Evolutionary conservation across 2,113 vertebrate species (phyloP), one percentile per base, ranked within the genome.

Genomic region (Bostrychus sinensis): DNA sequence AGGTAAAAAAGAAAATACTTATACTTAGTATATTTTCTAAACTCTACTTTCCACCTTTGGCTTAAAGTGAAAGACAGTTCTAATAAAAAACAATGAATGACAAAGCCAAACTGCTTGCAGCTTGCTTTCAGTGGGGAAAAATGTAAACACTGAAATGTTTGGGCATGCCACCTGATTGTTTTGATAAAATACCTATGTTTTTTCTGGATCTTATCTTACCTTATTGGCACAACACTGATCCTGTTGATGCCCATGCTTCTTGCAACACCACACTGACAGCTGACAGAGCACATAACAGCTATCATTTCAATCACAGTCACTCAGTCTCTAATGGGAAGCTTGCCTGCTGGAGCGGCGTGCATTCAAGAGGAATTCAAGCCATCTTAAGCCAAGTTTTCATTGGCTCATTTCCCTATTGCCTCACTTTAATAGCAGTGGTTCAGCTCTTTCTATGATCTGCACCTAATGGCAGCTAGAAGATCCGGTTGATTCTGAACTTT

Each of bases 361-460:
- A 80, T 67, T 57, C 81, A 82, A 66, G 83, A 72, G 67, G 77
- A 86, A 81, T 87, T 70, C 53, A 66, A 82, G 38, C 58, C 23
- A 28, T 72, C 64, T 63, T 77, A 78, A 82, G 86, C 80, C 84
- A 88, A 75, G 76, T 58, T 76, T 83, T 69, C 60, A 28, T 57
- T 87, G 83, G 86, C 78, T 48, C 62, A 62, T 68, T 73, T 77
- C 77, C 82, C 75, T 48, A 57, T 56, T 71, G 76, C 77, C 23
- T 66, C 62, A 68, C 59, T 78, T 79, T 77, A 78, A 80, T 71
- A 77, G 68, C 62, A 64, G 57, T 37, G 77, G 70, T 72, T 77
- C 70, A 78, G 72, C 62, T 55, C 50, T 78, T 67, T 70, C 75
- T 83, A 73, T 66, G 70, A 75, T 70, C 63, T 43, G 3, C 25